Evolutionary conservation across 2,113 vertebrate genomes (phyloP).

Genomic region (Pelobates fuscus): DNA sequence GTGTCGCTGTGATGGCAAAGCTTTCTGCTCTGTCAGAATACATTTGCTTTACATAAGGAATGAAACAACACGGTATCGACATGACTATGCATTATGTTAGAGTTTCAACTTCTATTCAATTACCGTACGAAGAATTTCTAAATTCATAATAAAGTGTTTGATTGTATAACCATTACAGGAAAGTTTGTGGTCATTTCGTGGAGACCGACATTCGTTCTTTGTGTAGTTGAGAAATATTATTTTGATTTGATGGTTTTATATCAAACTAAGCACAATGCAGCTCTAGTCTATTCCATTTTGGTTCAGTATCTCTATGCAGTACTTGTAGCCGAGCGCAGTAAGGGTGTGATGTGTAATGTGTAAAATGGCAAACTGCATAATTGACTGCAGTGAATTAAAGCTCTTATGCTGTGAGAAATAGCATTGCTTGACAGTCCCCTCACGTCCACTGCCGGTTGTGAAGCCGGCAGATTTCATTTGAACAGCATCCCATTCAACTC

Average conservation of each 20-base stretch:
- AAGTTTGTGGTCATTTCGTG: neutral
- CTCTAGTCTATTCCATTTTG: neutral
- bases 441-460: slow-evolving; percentile 58
- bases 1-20: neutral
- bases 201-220: neutral
- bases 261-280: neutral
- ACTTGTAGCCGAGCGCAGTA: slow-evolving; percentile 63
- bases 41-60: neutral
- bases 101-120: neutral
- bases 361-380: slow-evolving; percentile 71
- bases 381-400: slow-evolving; percentile 69
- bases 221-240: neutral
- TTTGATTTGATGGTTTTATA: neutral
- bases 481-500: slow-evolving; percentile 57
- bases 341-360: slow-evolving; percentile 66
- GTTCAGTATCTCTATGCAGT: slow-evolving; percentile 46
- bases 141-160: neutral
- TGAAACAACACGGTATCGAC: neutral
- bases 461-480: slow-evolving; percentile 59
- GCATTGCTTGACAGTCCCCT: slow-evolving; percentile 62
- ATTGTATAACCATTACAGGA: neutral
- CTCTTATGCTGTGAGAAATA: slow-evolving; percentile 66
- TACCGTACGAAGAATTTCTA: neutral
- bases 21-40: slow-evolving; percentile 8
- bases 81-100: slow-evolving; percentile 8